phyloP scores from a whole-genome alignment of 2,797 vertebrate genomes.

The Nannoperca obscura region DNA sequence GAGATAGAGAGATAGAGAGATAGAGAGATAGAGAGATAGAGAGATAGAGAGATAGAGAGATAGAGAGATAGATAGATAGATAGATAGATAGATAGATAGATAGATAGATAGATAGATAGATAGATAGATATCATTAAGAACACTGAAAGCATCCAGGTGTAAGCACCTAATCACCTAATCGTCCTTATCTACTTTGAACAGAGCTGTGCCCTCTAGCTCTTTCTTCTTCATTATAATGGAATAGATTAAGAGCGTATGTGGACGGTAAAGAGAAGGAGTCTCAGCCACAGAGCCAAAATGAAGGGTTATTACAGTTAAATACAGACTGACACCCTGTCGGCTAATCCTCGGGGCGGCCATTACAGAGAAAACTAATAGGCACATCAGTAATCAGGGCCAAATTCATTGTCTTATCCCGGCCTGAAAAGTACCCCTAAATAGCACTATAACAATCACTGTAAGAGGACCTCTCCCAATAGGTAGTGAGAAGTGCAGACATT shows the following conservation, averaged over 20 bases:
- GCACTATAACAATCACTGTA: slow-evolving; percentile 43
- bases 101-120: not conserved
- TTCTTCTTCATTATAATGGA: slow-evolving; percentile 58
- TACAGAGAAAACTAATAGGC: slow-evolving; percentile 64
- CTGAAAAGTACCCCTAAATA: slow-evolving; percentile 53
- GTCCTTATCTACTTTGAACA: slow-evolving; percentile 39
- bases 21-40: too few relatives aligned
- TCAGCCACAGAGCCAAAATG: slow-evolving; percentile 62
- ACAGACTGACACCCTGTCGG: slow-evolving; percentile 65
- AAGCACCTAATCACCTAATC: slow-evolving; percentile 10
- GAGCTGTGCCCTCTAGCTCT: slow-evolving; percentile 39
- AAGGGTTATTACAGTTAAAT: slow-evolving; percentile 77
- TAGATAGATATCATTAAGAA: slow-evolving; percentile 4
- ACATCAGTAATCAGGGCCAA: slow-evolving; percentile 66
- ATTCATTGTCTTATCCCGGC: slow-evolving; percentile 62
- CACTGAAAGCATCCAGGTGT: not conserved
- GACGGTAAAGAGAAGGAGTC: slow-evolving; percentile 46
- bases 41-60: too few relatives aligned
- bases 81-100: not conserved
- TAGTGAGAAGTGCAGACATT: slow-evolving; percentile 14
- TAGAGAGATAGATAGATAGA: not conserved
- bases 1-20: too few relatives aligned
- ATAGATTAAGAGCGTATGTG: slow-evolving; percentile 58
- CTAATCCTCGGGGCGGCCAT: slow-evolving; percentile 70
- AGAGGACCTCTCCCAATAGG: slow-evolving; percentile 30